Base-by-base conservation (phyloP, 2,888 invertebrate genomes). In the Halocaridina rubra region DNA sequence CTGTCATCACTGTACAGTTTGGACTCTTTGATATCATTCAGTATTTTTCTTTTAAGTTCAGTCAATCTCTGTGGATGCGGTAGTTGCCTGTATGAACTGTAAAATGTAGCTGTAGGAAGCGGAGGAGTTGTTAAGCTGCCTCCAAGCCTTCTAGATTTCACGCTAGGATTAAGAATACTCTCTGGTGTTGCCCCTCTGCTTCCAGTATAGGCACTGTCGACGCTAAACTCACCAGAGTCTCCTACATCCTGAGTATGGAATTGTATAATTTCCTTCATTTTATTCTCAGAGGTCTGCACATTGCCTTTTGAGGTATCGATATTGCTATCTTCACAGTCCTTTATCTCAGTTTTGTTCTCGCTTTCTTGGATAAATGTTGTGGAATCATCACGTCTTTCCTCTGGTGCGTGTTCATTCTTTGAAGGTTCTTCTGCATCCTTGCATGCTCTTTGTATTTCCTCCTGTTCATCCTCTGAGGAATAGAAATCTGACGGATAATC, bases 101-200 rank as follows among this genome's bases (percentile, higher is more conserved):
- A 33, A 24, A 57, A 39, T 24, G 32, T 67, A 7, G 46, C 39
- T 19, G 71, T 57, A 3, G 30, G 24, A 13, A 33, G 32, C n/a
- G n/a, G n/a, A 2, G 79, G 64, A 10, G 79, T 77, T 30, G 64
- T 79, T 13, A 80, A 64, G 53, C 71, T 75, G 22, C 74, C 57
- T 22, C 78, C 71, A 46, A 16, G 69, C 5, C 82, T 76, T 8
- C 82, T 59, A 13, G 77, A 77, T 22, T 82, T 82, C 10, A 82
- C 67, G 22, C 77, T 71, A 19, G 82, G 59, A 22, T 77, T 71
- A 8, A 82, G 61, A 33, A 82, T 39, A 59, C 61, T 79, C 33
- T 86, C 86, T 19, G 86, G 86, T 8, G 86, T 86, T 13, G 86
- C 82, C 10, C 84, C 86, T n/a, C 86, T 75, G 39, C 86, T 86